These are phyloP conservation scores for Zalophus californianus DNA, from an alignment of 2,797 vertebrate species.

Conservation along the genomic window DNA sequence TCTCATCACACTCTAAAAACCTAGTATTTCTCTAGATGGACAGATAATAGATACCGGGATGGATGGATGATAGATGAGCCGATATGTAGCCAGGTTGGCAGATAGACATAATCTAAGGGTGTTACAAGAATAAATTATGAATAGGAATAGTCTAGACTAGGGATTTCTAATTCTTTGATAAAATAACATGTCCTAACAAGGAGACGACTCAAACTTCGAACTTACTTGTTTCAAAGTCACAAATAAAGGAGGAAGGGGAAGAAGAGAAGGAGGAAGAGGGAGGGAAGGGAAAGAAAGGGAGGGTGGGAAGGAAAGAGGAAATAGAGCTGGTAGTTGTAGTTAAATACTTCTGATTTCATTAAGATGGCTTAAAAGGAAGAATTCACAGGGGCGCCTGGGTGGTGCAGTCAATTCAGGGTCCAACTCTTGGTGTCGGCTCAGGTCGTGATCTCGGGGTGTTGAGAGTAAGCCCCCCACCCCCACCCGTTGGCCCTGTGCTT, in stretches of 20 bases:
- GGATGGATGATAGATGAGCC: background rate
- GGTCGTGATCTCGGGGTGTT: background rate
- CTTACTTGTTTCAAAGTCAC: background rate
- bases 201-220: background rate
- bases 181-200: background rate
- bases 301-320: background rate
- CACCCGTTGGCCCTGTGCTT: background rate
- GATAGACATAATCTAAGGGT: background rate
- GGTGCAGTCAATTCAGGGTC: background rate
- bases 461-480: background rate
- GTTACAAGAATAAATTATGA: background rate
- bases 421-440: background rate
- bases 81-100: background rate
- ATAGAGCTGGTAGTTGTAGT: background rate
- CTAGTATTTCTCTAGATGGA: background rate
- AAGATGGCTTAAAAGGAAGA: background rate
- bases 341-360: slow-evolving; percentile 2
- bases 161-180: background rate
- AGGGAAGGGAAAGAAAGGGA: background rate
- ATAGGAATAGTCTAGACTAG: background rate
- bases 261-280: background rate
- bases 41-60: background rate
- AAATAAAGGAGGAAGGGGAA: background rate
- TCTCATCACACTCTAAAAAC: background rate
- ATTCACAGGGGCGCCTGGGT: background rate